Evolutionary conservation across 2,797 vertebrate genomes (phyloP), one percentile per base, ranked within the genome.

Genomic region (Pangasius mekongensis): DNA sequence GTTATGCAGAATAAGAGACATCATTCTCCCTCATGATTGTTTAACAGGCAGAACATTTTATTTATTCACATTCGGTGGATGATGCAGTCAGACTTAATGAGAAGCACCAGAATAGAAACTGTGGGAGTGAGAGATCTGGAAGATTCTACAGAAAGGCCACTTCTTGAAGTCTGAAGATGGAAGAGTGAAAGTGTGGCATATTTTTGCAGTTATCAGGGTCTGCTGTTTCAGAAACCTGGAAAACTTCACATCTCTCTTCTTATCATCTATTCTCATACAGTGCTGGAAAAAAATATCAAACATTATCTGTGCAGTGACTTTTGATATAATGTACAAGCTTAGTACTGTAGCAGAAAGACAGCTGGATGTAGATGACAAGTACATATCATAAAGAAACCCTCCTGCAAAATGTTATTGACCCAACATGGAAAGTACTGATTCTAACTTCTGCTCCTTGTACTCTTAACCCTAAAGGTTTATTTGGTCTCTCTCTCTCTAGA

Each of bases 141-240:
- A 81, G 56, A 39, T 39, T 39, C 27, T 60, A 58, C 54, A 36
- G 10, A 81, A 39, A 81, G 56, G 33, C 10, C 6, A 7, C 54
- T n/a, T 24, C 33, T 60, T 39, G 56, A 83, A 60, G 76, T n/a
- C 85, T 85, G 47, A 87, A 83, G 81, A 66, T 88, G 76, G 71
- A 84, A 49, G 83, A 56, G 89, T 30, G 47, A 74, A n/a, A 69
- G 14, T 71, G 85, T 74, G 43, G 13, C 52, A 47, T 76, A 20
- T 85, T 43, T 47, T 67, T 67, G 18, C 60, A 67, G 47, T 77
- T 84, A 62, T 58, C 5, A 73, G 20, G 18, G 14, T 77, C 16
- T 77, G 74, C 6, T 30, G 74, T 30, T 8, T 76, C 39, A 43
- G 9, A 74, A 74, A 13, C 71, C 39, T 73, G 39, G 22, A 76